Evolutionary conservation across 2,113 vertebrate species (phyloP).

Genomic region (Megaptera novaeangliae): DNA sequence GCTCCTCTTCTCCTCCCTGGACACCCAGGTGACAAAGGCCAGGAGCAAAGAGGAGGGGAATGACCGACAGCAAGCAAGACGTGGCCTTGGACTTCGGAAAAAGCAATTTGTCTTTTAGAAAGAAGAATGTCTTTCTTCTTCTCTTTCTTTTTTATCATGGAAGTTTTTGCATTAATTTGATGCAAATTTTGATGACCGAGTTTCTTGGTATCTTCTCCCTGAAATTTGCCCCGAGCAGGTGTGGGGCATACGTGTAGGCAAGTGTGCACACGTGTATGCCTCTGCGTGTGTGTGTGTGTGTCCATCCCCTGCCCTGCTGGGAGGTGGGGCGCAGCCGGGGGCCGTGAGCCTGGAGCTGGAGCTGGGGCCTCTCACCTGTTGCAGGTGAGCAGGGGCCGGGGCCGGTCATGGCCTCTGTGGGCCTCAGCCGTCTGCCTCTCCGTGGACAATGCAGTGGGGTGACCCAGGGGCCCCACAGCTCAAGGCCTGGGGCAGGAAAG

Average conservation of each 20-base stretch:
- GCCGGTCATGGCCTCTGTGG: neutral
- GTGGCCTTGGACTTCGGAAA: neutral
- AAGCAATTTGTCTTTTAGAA: neutral
- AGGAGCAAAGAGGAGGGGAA: accelerated
- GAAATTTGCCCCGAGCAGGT: neutral
- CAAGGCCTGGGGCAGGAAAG: too few relatives aligned
- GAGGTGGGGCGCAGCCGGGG: neutral
- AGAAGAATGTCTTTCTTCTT: neutral
- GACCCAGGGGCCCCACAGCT: too few relatives aligned
- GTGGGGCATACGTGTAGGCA: accelerated
- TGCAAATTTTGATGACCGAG: neutral
- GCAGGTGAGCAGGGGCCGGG: neutral
- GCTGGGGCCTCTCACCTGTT: neutral
- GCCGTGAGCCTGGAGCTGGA: too few relatives aligned
- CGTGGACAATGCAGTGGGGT: accelerated
- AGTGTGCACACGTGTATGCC: neutral
- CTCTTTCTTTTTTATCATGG: neutral
- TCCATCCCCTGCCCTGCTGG: neutral
- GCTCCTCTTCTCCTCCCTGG: neutral
- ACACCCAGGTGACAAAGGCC: too few relatives aligned
- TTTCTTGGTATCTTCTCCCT: neutral
- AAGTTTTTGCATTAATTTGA: neutral
- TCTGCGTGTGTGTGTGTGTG: neutral
- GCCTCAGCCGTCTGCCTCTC: neutral
- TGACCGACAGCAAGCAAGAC: neutral